A percentile compares a stretch with the other conserved stretches of the same genome.
Evolutionary conservation across 2,888 invertebrate genomes (phyloP).

Genomic region (Ectemnius cavifrons): DNA sequence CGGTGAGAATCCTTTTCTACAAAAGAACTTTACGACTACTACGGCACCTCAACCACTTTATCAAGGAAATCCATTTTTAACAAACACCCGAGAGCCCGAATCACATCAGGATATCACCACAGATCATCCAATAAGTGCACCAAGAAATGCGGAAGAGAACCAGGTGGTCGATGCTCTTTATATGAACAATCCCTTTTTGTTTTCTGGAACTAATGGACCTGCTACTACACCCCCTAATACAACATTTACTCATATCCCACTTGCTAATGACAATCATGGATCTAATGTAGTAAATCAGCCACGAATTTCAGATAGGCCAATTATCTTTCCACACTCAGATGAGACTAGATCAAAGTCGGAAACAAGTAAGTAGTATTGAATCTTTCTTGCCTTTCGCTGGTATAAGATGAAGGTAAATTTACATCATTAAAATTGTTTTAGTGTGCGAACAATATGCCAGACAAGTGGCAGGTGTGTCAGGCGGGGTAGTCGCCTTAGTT

Average conservation of each 20-base stretch:
- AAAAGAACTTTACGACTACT: not conserved
- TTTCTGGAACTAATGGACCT: not conserved
- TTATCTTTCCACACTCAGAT: not conserved
- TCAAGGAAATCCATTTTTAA: slow-evolving; percentile 33
- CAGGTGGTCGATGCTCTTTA: not conserved
- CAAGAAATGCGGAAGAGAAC: not conserved
- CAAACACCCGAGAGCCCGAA: too few relatives aligned
- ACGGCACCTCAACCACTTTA: not conserved
- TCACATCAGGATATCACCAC: too few relatives aligned
- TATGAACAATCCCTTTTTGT: slow-evolving; percentile 36
- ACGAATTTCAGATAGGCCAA: not conserved
- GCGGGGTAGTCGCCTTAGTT: slow-evolving; percentile 13
- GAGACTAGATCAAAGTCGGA: slow-evolving; percentile 37
- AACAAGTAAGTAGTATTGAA: slow-evolving; percentile 40
- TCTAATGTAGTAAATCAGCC: not conserved
- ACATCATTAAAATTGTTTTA: slow-evolving; percentile 24
- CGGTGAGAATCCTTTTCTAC: slow-evolving; percentile 32
- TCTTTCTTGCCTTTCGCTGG: not conserved
- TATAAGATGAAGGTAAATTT: not conserved
- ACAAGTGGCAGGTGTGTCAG: slow-evolving; percentile 18
- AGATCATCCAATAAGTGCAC: not conserved
- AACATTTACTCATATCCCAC: not conserved
- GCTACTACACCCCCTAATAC: not conserved
- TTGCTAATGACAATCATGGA: not conserved
- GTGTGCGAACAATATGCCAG: slow-evolving; percentile 50